Evolutionary conservation across 2,797 vertebrate species (phyloP).

Genomic region (Brachymystax lenok): DNA sequence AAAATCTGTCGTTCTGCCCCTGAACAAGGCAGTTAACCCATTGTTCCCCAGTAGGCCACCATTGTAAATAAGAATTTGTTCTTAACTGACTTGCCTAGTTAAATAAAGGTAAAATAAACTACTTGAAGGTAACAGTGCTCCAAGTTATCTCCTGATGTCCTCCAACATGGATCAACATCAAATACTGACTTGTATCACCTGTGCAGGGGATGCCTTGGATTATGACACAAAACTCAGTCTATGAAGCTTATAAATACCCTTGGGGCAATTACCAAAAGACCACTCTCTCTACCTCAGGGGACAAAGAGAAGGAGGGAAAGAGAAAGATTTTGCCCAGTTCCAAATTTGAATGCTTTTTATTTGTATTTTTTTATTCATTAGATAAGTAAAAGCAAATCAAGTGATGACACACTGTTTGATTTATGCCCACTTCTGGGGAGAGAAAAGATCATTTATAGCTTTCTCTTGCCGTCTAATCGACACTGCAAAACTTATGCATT

Average conservation of each 20-base stretch:
- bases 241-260: slow-evolving; percentile 61
- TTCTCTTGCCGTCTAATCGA: slow-evolving; percentile 70
- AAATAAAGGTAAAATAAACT: no score
- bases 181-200: no score
- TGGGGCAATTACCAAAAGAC: slow-evolving; percentile 54
- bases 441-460: slow-evolving; percentile 79
- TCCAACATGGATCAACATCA: no score
- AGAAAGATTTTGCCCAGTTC: slow-evolving; percentile 33
- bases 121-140: no score
- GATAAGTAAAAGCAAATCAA: slow-evolving; percentile 78
- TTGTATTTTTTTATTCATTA: slow-evolving; percentile 76
- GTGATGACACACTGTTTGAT: slow-evolving; percentile 71
- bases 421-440: slow-evolving; percentile 76
- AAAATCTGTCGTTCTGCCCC: no score
- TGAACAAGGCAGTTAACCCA: no score
- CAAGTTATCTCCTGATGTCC: no score
- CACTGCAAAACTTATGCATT: slow-evolving; percentile 63
- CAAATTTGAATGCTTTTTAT: slow-evolving; percentile 64
- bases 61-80: no score
- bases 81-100: no score
- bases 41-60: no score
- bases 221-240: slow-evolving; percentile 16
- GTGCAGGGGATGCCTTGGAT: no score
- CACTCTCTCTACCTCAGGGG: slow-evolving; percentile 44
- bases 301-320: slow-evolving; percentile 45